Base-by-base conservation (phyloP, 2,113 vertebrate species). In the Oncorhynchus masou region DNA sequence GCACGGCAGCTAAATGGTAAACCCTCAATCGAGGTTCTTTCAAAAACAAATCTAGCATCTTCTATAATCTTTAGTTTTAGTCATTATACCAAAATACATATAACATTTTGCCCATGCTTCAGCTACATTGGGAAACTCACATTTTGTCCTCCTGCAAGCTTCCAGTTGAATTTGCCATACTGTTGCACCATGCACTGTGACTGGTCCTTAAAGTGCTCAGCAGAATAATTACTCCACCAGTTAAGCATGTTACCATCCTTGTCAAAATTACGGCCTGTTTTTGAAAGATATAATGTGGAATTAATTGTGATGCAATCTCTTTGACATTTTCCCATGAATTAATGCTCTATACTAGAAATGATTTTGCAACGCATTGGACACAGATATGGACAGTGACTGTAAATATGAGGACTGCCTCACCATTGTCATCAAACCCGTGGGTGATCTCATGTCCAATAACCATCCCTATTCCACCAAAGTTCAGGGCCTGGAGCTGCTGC, bases 161-260 rank as follows among this genome's bases (percentile, higher is more conserved):
- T 96, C 98, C 97, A 99, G 7, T 92, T 95, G 83, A 96, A 99
- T 88, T 95, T 96, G 25, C 95, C 92, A 0, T 99, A 99, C 79
- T 99, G 97, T 71, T 95, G 89, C 67, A 97, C 91, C 96, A 99
- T 97, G 89, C 98, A 99, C 51, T 93, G 92, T 0, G 98, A 96
- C 85, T 96, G 96, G 34, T 96, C 92, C 84, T 93, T 95, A 87
- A 99, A 99, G 79, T 95, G 95, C 81, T 92, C 92, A 0, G 96
- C 95, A 0, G 96, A 99, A 91, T 94, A 97, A 86, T 97, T 97
- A 82, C 96, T 99, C 97, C 98, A 99, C 98, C 98, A 99, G 83
- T 99, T 96, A 66, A 96, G 85, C 97, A 99, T 96, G 78, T 99
- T 99, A 20, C 98, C 96, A 0, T 98, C 93, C 83, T 96, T 95